Percentiles rank a stretch among this genome's conserved stretches.
Evolutionary conservation across 1,140 invertebrate species (phyloP).

Genomic region (Atopsyche davidsoni): DNA sequence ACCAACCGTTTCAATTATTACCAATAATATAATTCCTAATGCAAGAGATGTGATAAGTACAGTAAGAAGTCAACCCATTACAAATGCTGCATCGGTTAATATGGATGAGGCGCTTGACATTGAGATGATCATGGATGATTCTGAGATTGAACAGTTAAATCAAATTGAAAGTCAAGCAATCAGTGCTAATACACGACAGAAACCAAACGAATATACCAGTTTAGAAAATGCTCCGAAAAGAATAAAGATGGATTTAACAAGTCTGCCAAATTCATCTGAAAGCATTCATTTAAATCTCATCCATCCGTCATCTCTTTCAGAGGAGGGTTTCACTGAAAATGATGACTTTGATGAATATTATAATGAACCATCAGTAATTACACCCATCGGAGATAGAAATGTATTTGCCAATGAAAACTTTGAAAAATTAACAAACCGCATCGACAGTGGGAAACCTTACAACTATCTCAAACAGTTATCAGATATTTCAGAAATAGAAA

Average conservation of each 20-base stretch:
- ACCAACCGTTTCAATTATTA: too few species aligned
- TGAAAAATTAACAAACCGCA: too few species aligned
- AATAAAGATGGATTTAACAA: too few species aligned
- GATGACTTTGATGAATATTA: conserved; percentile 27
- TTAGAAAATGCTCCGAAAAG: conserved; percentile 10
- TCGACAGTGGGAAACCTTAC: too few species aligned
- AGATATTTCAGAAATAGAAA: conserved; percentile 32
- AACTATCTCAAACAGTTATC: conserved; percentile 44
- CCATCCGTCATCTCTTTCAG: background rate
- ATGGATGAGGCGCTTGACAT: background rate
- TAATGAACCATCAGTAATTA: background rate
- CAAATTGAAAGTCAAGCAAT: conserved; percentile 18
- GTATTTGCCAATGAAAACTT: conserved; percentile 29
- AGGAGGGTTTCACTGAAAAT: conserved; percentile 32
- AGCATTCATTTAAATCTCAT: background rate
- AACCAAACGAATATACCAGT: too few species aligned
- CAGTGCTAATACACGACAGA: too few species aligned
- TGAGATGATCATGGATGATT: conserved; percentile 27
- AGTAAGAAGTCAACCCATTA: too few species aligned
- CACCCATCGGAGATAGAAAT: background rate
- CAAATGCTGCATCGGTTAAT: too few species aligned
- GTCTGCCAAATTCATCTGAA: too few species aligned
- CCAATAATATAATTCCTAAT: too few species aligned
- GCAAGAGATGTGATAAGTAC: too few species aligned
- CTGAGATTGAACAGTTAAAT: conserved; percentile 22